Evolutionary conservation across 1,140 invertebrate genomes (phyloP), one percentile per base, ranked within the genome.

Genomic region (Radopholus similis): DNA sequence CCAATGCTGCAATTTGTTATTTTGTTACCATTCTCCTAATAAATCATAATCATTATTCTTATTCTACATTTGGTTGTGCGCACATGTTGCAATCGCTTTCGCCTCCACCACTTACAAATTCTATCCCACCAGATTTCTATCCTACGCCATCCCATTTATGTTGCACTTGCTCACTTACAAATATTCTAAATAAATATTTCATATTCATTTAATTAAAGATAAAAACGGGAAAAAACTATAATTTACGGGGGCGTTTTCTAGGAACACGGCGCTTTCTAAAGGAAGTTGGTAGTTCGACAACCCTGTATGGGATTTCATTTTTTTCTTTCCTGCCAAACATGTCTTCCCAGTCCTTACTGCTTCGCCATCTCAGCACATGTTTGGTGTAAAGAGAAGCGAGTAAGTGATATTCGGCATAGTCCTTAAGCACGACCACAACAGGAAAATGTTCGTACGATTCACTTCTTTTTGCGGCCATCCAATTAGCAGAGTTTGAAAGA

Each of bases 401-500:
- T 64, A 30, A 38, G 11, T 64, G 47, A 21, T 53, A 23, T 60
- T 64, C 21, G 28, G 37, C 26, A 18, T 11, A 18, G 21, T 51
- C 30, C 4, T 34, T 28, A n/a, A 66, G 38, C n/a, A 66, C 32
- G 15, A 66, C 26, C 6, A 63, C 47, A 2, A 66, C 64, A 15
- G 49, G 23, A 15, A 63, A 62, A 62, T 42, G 42, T 30, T 62
- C 32, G 23, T 32, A 26, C 21, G 26, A 26, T 35, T 15, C 32
- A 47, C 21, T 44, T 26, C 56, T 37, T 23, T 13, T 42, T n/a
- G 54, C 32, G 2, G 32, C n/a, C 40, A 66, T 66, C 56, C 56
- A 66, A 59, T 66, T 66, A 21, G 54, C 42, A 18, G 56, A 49
- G 49, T 56, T 66, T 30, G 32, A 9, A 30, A 66, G 55, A n/a